A percentile compares a stretch with the other conserved stretches of the same genome.
phyloP scores from a whole-genome alignment of 2,888 invertebrate genomes.

The Tuta absoluta region DNA sequence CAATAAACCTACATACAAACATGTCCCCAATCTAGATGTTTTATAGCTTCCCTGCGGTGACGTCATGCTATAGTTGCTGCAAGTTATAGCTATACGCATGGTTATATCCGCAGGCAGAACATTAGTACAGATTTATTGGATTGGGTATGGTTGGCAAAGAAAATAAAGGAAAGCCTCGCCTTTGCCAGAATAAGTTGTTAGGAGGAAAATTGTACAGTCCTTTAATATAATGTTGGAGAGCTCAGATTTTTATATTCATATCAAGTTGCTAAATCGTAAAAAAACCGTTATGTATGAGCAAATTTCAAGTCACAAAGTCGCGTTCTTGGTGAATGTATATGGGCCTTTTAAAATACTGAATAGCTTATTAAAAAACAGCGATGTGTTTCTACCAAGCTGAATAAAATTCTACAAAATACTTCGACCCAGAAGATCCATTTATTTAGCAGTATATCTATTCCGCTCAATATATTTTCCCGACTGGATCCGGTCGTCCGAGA shows the following conservation, averaged over 20 bases:
- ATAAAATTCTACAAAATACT: background rate
- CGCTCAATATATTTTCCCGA: slow-evolving; percentile 2
- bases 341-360: background rate
- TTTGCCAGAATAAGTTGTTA: background rate
- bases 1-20: slow-evolving; percentile 1
- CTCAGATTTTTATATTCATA: background rate
- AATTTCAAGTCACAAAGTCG: slow-evolving; percentile 1
- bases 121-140: slow-evolving; percentile 19
- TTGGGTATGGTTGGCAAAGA: slow-evolving; percentile 16
- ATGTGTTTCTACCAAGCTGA: background rate
- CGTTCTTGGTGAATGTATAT: background rate
- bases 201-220: background rate
- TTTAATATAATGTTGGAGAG: background rate
- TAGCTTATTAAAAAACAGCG: background rate
- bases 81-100: background rate
- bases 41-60: background rate
- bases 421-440: background rate
- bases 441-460: slow-evolving; percentile 8
- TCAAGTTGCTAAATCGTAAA: slow-evolving; percentile 4
- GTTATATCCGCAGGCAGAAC: background rate
- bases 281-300: background rate
- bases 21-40: slow-evolving; percentile 8
- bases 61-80: background rate
- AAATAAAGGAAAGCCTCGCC: background rate
- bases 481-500: slow-evolving; percentile 25